A percentile compares a stretch with the other conserved stretches of the same genome.
phyloP scores from a whole-genome alignment of 2,888 invertebrate species.

The Erebia aethiops region DNA sequence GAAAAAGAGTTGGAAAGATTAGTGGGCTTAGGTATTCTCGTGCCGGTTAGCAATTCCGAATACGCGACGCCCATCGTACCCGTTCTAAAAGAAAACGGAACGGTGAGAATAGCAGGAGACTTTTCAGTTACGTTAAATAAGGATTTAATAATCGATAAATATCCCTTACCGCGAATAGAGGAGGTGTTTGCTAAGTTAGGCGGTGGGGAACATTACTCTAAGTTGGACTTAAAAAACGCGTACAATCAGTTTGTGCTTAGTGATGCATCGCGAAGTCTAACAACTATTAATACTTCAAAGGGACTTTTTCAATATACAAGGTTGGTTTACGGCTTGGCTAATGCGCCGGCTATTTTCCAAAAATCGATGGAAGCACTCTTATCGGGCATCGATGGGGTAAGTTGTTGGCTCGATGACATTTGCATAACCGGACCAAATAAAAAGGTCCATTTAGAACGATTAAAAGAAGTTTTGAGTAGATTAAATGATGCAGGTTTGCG shows the following conservation, averaged over 20 bases:
- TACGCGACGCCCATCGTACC: conserved; percentile 41
- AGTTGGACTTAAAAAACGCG: conserved; percentile 36
- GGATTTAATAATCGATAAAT: conserved; percentile 35
- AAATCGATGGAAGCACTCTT: conserved; percentile 41
- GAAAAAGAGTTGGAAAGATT: conserved; percentile 26
- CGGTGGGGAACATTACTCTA: conserved; percentile 27
- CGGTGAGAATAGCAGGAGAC: conserved; percentile 37
- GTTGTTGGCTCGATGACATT: conserved; percentile 33
- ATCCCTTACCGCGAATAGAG: too few species aligned
- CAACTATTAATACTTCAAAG: conserved; percentile 39
- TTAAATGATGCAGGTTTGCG: too few species aligned
- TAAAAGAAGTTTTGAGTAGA: too few species aligned
- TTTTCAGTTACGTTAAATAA: conserved; percentile 41
- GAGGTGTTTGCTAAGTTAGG: conserved; percentile 39
- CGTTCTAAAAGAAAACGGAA: conserved; percentile 35
- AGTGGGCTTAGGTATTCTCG: conserved; percentile 29
- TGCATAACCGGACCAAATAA: too few species aligned
- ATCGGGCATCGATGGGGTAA: conserved; percentile 39
- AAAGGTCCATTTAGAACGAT: too few species aligned
- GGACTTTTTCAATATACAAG: conserved; percentile 42
- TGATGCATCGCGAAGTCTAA: conserved; percentile 34
- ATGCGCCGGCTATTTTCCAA: conserved; percentile 42
- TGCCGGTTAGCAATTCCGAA: conserved; percentile 32
- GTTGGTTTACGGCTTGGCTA: conserved; percentile 41
- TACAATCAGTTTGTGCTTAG: conserved; percentile 33